Evolutionary conservation across 2,113 vertebrate species (phyloP).

Genomic region (Microcebus ravelobensis): DNA sequence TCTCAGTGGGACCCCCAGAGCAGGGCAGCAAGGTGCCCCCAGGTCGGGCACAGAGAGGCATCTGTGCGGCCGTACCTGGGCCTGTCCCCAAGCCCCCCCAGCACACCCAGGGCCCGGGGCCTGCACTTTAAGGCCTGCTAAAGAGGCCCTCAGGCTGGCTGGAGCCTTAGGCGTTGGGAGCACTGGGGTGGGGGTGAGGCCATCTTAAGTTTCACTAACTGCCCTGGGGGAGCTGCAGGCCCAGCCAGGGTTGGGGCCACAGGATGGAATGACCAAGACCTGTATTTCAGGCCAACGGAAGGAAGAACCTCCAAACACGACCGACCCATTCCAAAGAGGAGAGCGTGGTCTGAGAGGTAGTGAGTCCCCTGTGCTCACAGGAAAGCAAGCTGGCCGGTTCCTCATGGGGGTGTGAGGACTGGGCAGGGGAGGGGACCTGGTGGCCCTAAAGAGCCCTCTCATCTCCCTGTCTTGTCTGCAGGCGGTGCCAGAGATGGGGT

Average conservation of each 20-base stretch:
- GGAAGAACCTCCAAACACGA: background rate
- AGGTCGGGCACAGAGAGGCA: background rate
- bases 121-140: background rate
- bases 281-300: background rate
- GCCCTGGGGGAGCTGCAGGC: background rate
- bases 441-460: background rate
- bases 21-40: background rate
- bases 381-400: background rate
- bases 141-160: too few species aligned
- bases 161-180: background rate
- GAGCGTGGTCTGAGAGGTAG: background rate
- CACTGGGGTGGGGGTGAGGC: background rate
- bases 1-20: background rate
- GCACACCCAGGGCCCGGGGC: accelerated
- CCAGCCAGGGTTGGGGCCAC: background rate
- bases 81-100: background rate
- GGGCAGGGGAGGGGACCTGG: background rate
- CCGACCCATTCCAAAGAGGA: background rate
- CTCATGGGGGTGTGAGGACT: background rate
- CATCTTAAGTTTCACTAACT: background rate
- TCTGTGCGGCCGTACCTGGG: too few species aligned
- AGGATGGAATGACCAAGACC: background rate
- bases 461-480: background rate
- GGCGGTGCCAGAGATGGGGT: background rate
- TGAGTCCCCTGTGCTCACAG: background rate